These are phyloP conservation scores for Octodonta nipae DNA, from an alignment of 2,888 invertebrate genomes.

Conservation along the genomic window DNA sequence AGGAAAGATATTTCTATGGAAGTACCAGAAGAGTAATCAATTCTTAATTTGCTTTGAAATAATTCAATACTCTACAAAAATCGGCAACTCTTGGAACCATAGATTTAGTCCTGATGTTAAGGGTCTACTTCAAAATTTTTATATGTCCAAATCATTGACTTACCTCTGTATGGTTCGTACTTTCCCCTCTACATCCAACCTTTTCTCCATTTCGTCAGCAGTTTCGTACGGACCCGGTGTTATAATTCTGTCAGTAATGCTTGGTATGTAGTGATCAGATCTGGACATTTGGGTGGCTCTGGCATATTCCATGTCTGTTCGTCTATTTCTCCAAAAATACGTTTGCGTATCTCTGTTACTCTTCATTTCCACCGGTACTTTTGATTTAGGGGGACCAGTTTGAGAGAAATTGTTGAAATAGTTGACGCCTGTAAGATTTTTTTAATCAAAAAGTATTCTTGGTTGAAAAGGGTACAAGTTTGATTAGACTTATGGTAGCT, in stretches of 20 bases:
- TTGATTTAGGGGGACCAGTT: slow-evolving; percentile 51
- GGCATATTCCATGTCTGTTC: slow-evolving; percentile 42
- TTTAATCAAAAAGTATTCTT: no score
- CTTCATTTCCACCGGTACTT: slow-evolving; percentile 39
- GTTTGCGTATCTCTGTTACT: slow-evolving; percentile 56
- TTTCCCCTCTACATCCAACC: slow-evolving; percentile 40
- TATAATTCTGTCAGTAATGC: slow-evolving; percentile 47
- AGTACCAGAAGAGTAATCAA: no score
- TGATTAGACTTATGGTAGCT: no score
- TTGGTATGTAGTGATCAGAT: slow-evolving; percentile 45
- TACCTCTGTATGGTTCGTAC: slow-evolving; percentile 48
- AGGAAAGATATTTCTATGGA: no score
- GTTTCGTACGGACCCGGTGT: slow-evolving; percentile 51
- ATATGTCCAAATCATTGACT: no score
- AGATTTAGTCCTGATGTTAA: no score
- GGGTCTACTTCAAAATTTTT: slow-evolving; percentile 1
- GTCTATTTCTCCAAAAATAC: slow-evolving; percentile 38
- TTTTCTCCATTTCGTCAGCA: slow-evolving; percentile 45
- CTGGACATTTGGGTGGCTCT: slow-evolving; percentile 50
- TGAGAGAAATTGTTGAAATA: slow-evolving; percentile 76
- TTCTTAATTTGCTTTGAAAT: no score
- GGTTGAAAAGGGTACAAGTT: no score
- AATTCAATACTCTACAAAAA: no score
- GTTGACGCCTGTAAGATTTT: slow-evolving; percentile 36
- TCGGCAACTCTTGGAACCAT: no score